Base-by-base conservation (phyloP, 2,797 vertebrate species). In the Leuciscus waleckii region DNA sequence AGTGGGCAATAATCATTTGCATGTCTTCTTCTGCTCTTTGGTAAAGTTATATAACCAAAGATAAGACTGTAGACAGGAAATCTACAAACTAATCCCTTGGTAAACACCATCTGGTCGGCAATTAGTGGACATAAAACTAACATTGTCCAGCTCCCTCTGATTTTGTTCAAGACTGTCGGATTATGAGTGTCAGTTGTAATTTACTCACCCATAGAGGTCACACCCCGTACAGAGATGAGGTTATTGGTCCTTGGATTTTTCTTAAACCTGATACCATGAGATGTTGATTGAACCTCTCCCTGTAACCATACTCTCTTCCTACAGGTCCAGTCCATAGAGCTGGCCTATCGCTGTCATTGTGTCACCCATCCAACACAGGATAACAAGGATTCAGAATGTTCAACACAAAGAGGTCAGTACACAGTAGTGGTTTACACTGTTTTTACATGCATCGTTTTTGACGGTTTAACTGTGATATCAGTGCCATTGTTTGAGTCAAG, bases 241-340 rank as follows among this genome's bases (percentile, higher is more conserved):
- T 43, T 69, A 78, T 84, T 84, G 83, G 51, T 78, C 54, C 49
- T 69, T 83, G 58, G 11, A 56, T 39, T 77, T 51, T 51, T 79
- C 41, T 85, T 13, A 7, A 85, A 85, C 83, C 54, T 79, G 83
- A 85, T 79, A 85, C 76, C 76, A 71, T 39, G 83, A 79, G 76
- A 71, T 85, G 83, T 68, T 65, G 76, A 79, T 71, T 79, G 76
- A 58, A 63, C 67, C 54, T 58, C 68, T 73, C 83, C 76, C 41
- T 85, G 83, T 85, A 85, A 85, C 83, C 76, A 65, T 79, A 85
- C 83, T 85, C 76, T 85, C 13, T 69, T 73, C 54, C 68, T 65
- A 23, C 76, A 85, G 83, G 76, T 85, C 54, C 56, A 43, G 29
- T 51, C 67, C 39, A 71, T 49, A 85, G 29, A 73, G 21, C 83